These are phyloP conservation scores for Galerucella pusilla DNA, from an alignment of 2,888 invertebrate genomes.

Conservation along the genomic window DNA sequence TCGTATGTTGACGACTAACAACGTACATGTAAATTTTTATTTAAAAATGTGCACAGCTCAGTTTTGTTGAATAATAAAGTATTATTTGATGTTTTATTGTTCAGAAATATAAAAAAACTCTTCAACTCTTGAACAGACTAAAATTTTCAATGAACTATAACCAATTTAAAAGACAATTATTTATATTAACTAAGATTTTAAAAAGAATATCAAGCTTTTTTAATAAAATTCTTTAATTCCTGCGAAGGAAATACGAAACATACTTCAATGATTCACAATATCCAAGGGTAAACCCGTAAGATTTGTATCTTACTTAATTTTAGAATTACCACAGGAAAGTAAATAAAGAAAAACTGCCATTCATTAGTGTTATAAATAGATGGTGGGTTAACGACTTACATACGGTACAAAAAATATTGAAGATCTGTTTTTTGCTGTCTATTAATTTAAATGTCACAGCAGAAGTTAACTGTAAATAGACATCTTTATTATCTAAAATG, in stretches of 20 bases:
- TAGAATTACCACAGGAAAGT: constrained; percentile 47
- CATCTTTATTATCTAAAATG: constrained; percentile 10
- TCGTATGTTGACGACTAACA: background rate
- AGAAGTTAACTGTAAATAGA: constrained; percentile 16
- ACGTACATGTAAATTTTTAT: background rate
- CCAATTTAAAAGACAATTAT: too few species aligned
- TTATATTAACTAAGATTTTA: background rate
- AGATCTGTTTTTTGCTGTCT: constrained; percentile 39
- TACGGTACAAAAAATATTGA: constrained; percentile 40
- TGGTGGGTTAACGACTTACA: constrained; percentile 51
- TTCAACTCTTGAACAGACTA: too few species aligned
- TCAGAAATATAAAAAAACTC: background rate
- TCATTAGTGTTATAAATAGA: constrained; percentile 53
- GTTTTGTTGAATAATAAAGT: background rate
- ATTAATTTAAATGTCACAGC: constrained; percentile 39
- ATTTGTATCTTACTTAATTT: constrained; percentile 44
- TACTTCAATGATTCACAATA: constrained; percentile 20
- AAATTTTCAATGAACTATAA: too few species aligned
- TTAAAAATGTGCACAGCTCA: background rate
- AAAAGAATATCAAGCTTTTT: background rate
- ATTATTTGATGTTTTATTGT: background rate
- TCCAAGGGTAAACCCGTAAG: constrained; percentile 27
- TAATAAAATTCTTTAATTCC: background rate
- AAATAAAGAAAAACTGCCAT: constrained; percentile 50
- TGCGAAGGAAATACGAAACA: constrained; percentile 19